These are phyloP conservation scores for Ptychoptera contaminata DNA, from an alignment of 2,888 invertebrate species.

Conservation along the genomic window DNA sequence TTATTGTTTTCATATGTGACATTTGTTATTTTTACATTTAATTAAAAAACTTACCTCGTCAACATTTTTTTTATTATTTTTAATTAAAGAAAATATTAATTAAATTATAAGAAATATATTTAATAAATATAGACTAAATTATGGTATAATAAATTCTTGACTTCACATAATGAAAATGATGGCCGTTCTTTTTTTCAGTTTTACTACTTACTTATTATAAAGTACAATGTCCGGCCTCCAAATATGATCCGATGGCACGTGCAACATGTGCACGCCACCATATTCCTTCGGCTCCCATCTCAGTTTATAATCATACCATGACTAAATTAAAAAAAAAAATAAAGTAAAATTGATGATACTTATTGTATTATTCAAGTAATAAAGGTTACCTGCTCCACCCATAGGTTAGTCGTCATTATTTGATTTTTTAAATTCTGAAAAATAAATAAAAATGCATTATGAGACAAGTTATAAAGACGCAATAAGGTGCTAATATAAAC, in stretches of 20 bases:
- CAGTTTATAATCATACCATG: conserved; percentile 76
- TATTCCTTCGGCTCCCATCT: conserved; percentile 76
- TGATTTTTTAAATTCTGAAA: conserved; percentile 83
- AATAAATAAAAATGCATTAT: conserved; percentile 21
- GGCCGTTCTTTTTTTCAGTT: not conserved
- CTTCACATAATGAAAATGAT: not conserved
- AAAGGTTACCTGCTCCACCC: conserved; percentile 42
- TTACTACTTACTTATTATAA: conserved; percentile 56
- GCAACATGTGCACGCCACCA: conserved; percentile 69
- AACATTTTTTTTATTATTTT: not conserved
- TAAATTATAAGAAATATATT: conserved; percentile 1
- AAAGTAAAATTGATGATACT: no score
- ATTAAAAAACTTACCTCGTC: no score
- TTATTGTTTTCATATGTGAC: no score
- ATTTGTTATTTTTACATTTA: no score
- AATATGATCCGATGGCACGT: conserved; percentile 73
- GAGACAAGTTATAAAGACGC: no score
- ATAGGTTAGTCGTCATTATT: conserved; percentile 73
- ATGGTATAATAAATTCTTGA: conserved; percentile 1
- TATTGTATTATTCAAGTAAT: not conserved
- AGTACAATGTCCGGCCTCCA: conserved; percentile 71
- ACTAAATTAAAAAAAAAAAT: conserved; percentile 30
- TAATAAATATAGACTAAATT: not conserved
- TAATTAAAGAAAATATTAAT: not conserved
- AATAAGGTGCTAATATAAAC: no score